Evolutionary conservation across 2,113 vertebrate genomes (phyloP).

Genomic region (Tachuris rubrigastra): DNA sequence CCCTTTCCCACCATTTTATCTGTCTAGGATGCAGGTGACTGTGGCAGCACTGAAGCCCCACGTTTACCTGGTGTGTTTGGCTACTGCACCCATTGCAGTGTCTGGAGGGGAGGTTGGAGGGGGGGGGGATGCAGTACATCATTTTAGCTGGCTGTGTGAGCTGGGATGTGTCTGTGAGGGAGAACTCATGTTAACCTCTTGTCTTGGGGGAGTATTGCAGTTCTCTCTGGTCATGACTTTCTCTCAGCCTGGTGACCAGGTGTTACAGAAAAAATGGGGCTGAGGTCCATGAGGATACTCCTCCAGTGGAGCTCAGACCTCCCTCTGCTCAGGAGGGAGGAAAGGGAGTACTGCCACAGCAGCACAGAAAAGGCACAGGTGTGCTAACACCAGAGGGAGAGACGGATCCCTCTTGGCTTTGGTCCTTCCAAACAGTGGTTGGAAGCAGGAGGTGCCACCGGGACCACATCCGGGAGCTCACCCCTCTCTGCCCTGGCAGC

Average conservation of each 20-base stretch:
- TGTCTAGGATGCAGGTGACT: not conserved
- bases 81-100: rapidly evolving
- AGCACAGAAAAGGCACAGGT: not conserved
- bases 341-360: not conserved
- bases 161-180: not conserved
- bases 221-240: not conserved
- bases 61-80: rapidly evolving
- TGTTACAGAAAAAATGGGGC: not conserved
- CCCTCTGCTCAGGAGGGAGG: not conserved
- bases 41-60: rapidly evolving
- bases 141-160: not conserved
- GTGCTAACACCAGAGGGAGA: not conserved
- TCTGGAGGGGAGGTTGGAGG: not conserved
- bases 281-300: not conserved
- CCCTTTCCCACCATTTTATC: not conserved
- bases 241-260: not conserved
- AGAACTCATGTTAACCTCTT: not conserved
- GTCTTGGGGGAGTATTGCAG: rapidly evolving
- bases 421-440: not conserved
- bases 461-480: not conserved
- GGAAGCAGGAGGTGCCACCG: rapidly evolving
- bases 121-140: rapidly evolving
- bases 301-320: not conserved
- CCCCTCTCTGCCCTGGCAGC: not conserved
- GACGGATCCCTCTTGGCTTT: rapidly evolving